Conservation (phyloP, 2,888 invertebrate species). For the Himalopsyche japonica region DNA sequence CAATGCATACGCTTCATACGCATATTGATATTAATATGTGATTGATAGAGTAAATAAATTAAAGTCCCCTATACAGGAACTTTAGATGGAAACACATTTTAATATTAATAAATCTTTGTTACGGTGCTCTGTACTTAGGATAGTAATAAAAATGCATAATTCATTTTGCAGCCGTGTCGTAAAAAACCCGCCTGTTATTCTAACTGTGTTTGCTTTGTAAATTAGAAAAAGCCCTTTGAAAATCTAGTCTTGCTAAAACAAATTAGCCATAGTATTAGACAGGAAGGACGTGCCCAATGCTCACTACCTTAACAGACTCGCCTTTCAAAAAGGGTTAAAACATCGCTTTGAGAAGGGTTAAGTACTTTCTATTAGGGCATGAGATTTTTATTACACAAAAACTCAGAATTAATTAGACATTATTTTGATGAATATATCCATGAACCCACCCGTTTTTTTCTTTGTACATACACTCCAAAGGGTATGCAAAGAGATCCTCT, state of each 20-base stretch:
- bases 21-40: no score
- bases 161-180: neutral
- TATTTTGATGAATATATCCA: neutral
- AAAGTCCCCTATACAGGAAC: no score
- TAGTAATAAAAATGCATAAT: neutral
- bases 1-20: no score
- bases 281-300: neutral
- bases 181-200: neutral
- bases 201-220: neutral
- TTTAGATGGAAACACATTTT: neutral
- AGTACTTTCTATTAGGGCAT: slow-evolving; percentile 19
- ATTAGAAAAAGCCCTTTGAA: slow-evolving; percentile 2
- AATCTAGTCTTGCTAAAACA: slow-evolving; percentile 6
- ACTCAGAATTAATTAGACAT: neutral
- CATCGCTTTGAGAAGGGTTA: slow-evolving; percentile 15
- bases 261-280: neutral
- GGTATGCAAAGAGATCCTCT: no score
- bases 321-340: slow-evolving; percentile 11
- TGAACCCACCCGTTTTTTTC: neutral
- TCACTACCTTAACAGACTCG: neutral
- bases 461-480: no score
- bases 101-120: neutral
- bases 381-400: neutral
- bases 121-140: neutral
- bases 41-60: no score